Evolutionary conservation across 2,888 invertebrate genomes (phyloP).

Genomic region (Sarcophaga carnaria): DNA sequence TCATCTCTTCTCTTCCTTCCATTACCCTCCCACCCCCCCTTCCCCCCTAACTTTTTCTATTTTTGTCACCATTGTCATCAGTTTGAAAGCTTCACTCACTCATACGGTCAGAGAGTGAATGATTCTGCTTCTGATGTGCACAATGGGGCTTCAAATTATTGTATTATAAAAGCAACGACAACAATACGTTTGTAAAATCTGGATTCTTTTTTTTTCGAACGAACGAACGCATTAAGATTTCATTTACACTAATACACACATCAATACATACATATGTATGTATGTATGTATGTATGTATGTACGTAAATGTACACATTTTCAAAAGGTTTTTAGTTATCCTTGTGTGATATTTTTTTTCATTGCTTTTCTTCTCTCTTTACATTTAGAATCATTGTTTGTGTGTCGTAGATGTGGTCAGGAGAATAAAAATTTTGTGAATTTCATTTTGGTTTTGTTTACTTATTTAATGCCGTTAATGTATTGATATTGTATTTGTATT

Average conservation of each 20-base stretch:
- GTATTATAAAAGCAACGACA: neutral
- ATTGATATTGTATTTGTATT: conserved; percentile 43
- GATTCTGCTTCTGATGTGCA: neutral
- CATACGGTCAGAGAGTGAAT: conserved; percentile 33
- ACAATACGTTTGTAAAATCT: conserved; percentile 28
- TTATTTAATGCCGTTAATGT: conserved; percentile 64
- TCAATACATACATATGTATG: neutral
- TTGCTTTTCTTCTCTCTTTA: too few relatives aligned
- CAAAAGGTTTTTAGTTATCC: too few relatives aligned
- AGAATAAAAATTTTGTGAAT: too few relatives aligned
- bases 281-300: too few relatives aligned
- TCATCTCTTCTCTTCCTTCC: neutral
- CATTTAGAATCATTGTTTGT: too few relatives aligned
- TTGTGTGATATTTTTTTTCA: too few relatives aligned
- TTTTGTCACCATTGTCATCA: conserved; percentile 42
- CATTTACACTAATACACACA: conserved; percentile 17
- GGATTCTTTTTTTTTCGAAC: neutral
- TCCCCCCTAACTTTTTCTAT: neutral
- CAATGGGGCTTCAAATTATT: conserved; percentile 7
- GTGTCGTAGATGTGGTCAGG: too few relatives aligned
- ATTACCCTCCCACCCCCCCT: neutral
- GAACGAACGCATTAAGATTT: conserved; percentile 41
- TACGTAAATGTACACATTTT: too few relatives aligned
- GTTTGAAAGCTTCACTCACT: conserved; percentile 54
- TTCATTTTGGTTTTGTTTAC: conserved; percentile 49